A percentile compares a stretch with the other conserved stretches of the same genome.
Conservation (phyloP, 2,888 invertebrate genomes). For the Neoscelio sp. region DNA sequence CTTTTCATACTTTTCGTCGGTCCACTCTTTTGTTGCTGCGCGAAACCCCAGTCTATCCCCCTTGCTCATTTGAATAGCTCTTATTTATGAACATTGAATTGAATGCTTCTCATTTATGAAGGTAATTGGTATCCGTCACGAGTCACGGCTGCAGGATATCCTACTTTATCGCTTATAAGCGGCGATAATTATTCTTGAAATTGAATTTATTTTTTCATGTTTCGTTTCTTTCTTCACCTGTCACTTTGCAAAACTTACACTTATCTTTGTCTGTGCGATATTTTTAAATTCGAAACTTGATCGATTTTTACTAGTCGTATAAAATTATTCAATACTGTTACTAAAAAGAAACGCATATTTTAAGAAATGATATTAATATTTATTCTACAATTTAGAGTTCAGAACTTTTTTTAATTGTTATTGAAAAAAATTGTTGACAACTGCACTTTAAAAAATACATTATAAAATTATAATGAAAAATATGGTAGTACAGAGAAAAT, state of each 20-base stretch:
- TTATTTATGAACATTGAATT: constrained; percentile 74
- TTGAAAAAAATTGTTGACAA: too few species aligned
- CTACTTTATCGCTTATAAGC: constrained; percentile 78
- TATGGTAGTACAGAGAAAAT: too few species aligned
- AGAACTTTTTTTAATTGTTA: too few species aligned
- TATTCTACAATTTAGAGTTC: too few species aligned
- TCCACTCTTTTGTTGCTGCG: neutral
- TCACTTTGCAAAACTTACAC: constrained; percentile 6
- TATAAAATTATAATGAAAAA: too few species aligned
- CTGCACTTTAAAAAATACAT: too few species aligned
- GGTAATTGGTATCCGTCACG: constrained; percentile 80
- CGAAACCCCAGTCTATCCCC: neutral
- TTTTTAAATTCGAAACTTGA: neutral
- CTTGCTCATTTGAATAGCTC: constrained; percentile 45
- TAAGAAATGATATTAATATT: too few species aligned
- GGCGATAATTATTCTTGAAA: constrained; percentile 79
- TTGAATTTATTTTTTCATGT: constrained; percentile 77
- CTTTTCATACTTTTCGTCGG: constrained; percentile 41
- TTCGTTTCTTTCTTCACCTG: constrained; percentile 41
- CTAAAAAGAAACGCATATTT: too few species aligned
- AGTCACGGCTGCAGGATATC: constrained; percentile 75
- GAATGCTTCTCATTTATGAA: constrained; percentile 80
- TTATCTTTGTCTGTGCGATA: constrained; percentile 17
- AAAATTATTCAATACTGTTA: too few species aligned
- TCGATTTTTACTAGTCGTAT: neutral